Conservation (phyloP, 2,888 invertebrate genomes). For the Neocrepidodera transversa region DNA sequence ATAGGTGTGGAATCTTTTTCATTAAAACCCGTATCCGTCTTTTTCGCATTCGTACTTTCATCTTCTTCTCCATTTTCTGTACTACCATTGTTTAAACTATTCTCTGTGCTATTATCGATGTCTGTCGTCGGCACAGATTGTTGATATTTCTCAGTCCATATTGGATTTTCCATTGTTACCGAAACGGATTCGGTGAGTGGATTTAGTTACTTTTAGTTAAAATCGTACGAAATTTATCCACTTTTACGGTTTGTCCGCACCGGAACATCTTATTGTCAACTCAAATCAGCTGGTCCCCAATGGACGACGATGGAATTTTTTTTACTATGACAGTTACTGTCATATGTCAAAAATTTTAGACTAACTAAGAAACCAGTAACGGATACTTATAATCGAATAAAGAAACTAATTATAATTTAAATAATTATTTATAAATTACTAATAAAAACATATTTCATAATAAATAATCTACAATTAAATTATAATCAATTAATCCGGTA, state of each 20-base stretch:
- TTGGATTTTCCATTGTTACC: conserved; percentile 55
- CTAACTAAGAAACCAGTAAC: too few relatives aligned
- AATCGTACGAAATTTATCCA: conserved; percentile 49
- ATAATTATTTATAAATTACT: too few relatives aligned
- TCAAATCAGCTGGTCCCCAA: conserved; percentile 60
- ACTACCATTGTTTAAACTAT: conserved; percentile 54
- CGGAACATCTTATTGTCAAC: conserved; percentile 60
- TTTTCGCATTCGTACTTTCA: conserved; percentile 44
- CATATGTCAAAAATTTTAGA: too few relatives aligned
- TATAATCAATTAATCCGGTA: too few relatives aligned
- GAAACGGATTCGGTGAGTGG: conserved; percentile 37
- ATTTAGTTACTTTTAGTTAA: conserved; percentile 45
- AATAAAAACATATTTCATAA: too few relatives aligned
- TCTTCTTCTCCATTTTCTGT: conserved; percentile 46
- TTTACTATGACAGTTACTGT: too few relatives aligned
- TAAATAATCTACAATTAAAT: too few relatives aligned
- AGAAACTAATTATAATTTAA: too few relatives aligned
- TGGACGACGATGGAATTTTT: conserved; percentile 55
- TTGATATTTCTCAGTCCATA: conserved; percentile 55
- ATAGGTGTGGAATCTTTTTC: conserved; percentile 40
- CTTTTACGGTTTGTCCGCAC: conserved; percentile 52
- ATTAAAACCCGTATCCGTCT: conserved; percentile 38
- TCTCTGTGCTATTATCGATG: conserved; percentile 52
- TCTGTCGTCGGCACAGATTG: conserved; percentile 54
- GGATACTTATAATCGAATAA: too few relatives aligned